phyloP scores from a whole-genome alignment of 1,140 invertebrate genomes.

The Oppia nitens region DNA sequence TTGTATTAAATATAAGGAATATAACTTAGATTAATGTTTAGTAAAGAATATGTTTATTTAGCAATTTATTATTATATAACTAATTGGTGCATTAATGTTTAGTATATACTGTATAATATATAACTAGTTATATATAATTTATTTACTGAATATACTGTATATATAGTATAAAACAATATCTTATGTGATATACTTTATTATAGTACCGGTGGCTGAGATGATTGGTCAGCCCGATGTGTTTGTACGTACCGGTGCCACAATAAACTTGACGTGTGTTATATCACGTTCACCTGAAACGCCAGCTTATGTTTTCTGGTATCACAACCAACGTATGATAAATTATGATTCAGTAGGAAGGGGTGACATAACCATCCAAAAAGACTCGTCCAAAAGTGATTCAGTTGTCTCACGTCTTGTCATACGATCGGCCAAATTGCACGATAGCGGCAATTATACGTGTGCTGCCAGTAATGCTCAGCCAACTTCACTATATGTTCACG shows the following conservation, averaged over 20 bases:
- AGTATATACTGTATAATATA: too few species aligned
- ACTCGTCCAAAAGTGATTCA: slow-evolving; percentile 16
- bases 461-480: slow-evolving; percentile 60
- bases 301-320: slow-evolving; percentile 74
- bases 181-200: slow-evolving; percentile 5
- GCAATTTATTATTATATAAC: too few species aligned
- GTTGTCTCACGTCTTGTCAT: slow-evolving; percentile 38
- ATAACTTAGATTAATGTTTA: too few species aligned
- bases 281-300: slow-evolving; percentile 73
- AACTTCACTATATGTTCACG: slow-evolving; percentile 53
- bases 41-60: too few species aligned
- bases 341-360: slow-evolving; percentile 18
- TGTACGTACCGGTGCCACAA: slow-evolving; percentile 75
- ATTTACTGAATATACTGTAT: too few species aligned
- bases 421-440: slow-evolving; percentile 42
- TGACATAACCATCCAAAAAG: slow-evolving; percentile 15
- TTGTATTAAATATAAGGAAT: too few species aligned
- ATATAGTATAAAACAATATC: too few species aligned
- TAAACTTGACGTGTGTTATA: slow-evolving; percentile 80
- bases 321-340: slow-evolving; percentile 31
- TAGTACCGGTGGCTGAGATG: slow-evolving; percentile 75
- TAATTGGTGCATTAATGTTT: too few species aligned
- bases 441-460: slow-evolving; percentile 75
- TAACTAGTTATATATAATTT: too few species aligned
- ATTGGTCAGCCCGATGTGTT: slow-evolving; percentile 72